These are phyloP conservation scores for Pogonophryne albipinna DNA, from an alignment of 2,797 vertebrate species.

Conservation along the genomic window DNA sequence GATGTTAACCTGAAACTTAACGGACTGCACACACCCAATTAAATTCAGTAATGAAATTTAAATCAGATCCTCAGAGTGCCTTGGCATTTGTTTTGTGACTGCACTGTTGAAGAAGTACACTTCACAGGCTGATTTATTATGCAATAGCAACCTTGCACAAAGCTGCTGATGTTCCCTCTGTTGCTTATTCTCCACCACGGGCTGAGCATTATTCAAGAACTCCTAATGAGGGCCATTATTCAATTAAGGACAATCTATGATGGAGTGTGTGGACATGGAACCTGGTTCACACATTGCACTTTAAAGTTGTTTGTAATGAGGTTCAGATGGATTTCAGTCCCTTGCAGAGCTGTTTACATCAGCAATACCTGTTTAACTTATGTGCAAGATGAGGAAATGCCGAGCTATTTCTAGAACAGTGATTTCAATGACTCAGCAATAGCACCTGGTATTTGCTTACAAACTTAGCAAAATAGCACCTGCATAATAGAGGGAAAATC, in stretches of 20 bases:
- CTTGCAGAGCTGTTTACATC: slow-evolving; percentile 53
- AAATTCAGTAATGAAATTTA: slow-evolving; percentile 12
- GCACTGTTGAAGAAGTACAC: slow-evolving; percentile 4
- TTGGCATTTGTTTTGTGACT: slow-evolving; percentile 28
- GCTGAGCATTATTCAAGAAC: slow-evolving; percentile 51
- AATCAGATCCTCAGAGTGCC: slow-evolving; percentile 13
- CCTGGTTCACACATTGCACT: slow-evolving; percentile 27
- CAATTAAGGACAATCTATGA: slow-evolving; percentile 61
- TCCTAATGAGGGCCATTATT: slow-evolving; percentile 75
- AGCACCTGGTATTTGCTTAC: not conserved
- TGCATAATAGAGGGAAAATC: not conserved
- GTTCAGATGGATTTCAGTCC: slow-evolving; percentile 62
- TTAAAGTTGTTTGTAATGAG: slow-evolving; percentile 70
- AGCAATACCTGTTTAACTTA: slow-evolving; percentile 44
- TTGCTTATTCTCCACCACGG: slow-evolving; percentile 45
- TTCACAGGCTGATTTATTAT: slow-evolving; percentile 32
- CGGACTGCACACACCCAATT: not conserved
- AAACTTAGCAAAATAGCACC: not conserved
- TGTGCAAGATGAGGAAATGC: slow-evolving; percentile 19
- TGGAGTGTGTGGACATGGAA: slow-evolving; percentile 22
- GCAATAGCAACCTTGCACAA: slow-evolving; percentile 33
- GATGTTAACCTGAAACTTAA: not conserved
- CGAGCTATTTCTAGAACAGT: slow-evolving; percentile 13
- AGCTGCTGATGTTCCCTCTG: slow-evolving; percentile 48
- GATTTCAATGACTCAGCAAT: slow-evolving; percentile 36